These are phyloP conservation scores for Cyanocitta stelleri DNA, from an alignment of 2,113 vertebrate species.

Conservation along the genomic window DNA sequence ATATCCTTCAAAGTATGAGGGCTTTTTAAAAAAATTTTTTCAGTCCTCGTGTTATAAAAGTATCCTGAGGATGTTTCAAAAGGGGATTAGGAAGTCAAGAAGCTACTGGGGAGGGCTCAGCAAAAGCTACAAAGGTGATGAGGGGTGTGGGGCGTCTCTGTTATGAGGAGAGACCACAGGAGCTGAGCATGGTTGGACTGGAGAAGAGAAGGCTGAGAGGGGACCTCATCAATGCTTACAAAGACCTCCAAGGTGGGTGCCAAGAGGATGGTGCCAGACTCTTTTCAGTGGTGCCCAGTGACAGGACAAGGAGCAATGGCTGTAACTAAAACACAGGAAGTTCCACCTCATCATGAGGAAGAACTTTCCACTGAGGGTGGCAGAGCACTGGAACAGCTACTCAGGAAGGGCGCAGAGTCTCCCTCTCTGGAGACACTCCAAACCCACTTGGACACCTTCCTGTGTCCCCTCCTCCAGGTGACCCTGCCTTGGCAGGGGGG, in stretches of 20 bases:
- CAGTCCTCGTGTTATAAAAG: background rate
- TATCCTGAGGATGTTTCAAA: background rate
- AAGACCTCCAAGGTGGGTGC: background rate
- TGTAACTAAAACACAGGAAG: background rate
- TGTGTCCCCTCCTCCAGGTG: background rate
- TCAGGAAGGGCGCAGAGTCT: accelerated
- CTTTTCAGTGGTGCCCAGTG: background rate
- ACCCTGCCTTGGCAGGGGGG: background rate
- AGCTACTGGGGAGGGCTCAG: background rate
- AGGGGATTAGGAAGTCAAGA: background rate
- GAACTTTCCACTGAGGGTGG: too few species aligned
- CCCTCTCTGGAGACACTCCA: background rate
- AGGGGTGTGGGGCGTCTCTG: background rate
- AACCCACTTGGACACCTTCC: background rate
- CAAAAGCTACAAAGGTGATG: background rate
- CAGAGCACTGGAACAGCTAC: background rate
- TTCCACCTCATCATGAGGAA: background rate
- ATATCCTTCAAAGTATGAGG: background rate
- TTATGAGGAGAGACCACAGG: background rate
- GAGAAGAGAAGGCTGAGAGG: background rate
- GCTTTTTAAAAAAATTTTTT: background rate
- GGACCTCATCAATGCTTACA: background rate
- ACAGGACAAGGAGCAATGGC: background rate
- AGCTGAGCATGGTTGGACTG: background rate
- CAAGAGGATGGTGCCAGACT: background rate